Percentiles rank a stretch among this genome's conserved stretches.
phyloP scores from a whole-genome alignment of 2,888 invertebrate genomes.

The Drosophila lacicola region DNA sequence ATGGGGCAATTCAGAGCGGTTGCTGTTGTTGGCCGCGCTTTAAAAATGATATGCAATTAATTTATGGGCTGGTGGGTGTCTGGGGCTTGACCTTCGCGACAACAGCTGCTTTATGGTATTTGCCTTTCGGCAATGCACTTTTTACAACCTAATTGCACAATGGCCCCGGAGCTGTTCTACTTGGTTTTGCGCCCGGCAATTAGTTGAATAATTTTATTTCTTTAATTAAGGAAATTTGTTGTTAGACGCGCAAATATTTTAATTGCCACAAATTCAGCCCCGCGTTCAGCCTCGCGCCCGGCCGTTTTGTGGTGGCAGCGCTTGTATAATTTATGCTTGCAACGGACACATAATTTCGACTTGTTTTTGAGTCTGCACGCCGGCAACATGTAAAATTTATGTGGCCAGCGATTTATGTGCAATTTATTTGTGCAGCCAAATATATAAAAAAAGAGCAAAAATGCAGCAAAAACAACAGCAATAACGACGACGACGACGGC shows the following conservation, averaged over 20 bases:
- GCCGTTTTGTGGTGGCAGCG: constrained; percentile 4
- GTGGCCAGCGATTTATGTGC: constrained; percentile 80
- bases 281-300: not conserved
- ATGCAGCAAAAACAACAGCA: constrained; percentile 48
- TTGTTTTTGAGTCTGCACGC: constrained; percentile 70
- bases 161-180: constrained; percentile 21
- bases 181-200: constrained; percentile 32
- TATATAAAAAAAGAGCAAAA: constrained; percentile 50
- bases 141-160: constrained; percentile 34
- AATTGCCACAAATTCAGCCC: constrained; percentile 58
- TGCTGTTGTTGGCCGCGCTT: constrained; percentile 13
- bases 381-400: constrained; percentile 77
- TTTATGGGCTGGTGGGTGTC: constrained; percentile 5
- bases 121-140: constrained; percentile 21
- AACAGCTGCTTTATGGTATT: constrained; percentile 35
- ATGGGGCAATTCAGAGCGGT: constrained; percentile 34
- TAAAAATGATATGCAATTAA: constrained; percentile 2
- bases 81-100: too few species aligned
- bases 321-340: constrained; percentile 69
- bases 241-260: constrained; percentile 70
- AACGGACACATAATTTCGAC: constrained; percentile 73
- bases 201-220: constrained; percentile 41
- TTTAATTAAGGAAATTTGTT: constrained; percentile 69
- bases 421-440: constrained; percentile 78
- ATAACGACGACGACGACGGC: constrained; percentile 27